phyloP scores from a whole-genome alignment of 2,888 invertebrate species.

The Catotricha subobsoleta region DNA sequence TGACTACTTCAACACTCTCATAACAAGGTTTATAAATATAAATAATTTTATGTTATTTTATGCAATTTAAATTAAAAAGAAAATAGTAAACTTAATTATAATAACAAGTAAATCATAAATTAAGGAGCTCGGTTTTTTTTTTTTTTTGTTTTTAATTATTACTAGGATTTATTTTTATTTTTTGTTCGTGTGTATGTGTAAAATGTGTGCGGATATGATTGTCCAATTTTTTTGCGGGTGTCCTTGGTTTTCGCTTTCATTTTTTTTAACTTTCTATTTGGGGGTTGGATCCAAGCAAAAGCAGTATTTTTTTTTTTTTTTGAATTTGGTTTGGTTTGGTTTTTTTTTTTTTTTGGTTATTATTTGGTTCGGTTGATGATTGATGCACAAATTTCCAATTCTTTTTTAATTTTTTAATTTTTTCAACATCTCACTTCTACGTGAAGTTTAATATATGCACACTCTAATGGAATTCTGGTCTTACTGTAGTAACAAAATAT shows the following conservation, averaged over 20 bases:
- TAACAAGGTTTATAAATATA: no score
- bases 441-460: conserved; percentile 5
- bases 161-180: not conserved
- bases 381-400: not conserved
- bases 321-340: not conserved
- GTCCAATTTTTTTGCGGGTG: not conserved
- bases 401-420: not conserved
- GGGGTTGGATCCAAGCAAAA: not conserved
- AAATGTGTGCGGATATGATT: not conserved
- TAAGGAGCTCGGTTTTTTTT: not conserved
- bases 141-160: not conserved
- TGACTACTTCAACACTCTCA: no score
- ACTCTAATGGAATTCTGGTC: conserved; percentile 15
- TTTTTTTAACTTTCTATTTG: not conserved
- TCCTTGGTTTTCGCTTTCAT: not conserved
- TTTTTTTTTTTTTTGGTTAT: not conserved
- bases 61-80: no score
- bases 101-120: no score
- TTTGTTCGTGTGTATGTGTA: not conserved
- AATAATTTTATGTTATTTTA: no score
- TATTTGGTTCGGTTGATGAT: not conserved
- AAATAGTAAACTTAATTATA: no score
- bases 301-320: not conserved
- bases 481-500: conserved; percentile 11
- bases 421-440: conserved; percentile 2